A percentile compares a stretch with the other conserved stretches of the same genome.
These are phyloP conservation scores for Platichthys flesus DNA, from an alignment of 2,113 vertebrate species.

Conservation along the genomic window DNA sequence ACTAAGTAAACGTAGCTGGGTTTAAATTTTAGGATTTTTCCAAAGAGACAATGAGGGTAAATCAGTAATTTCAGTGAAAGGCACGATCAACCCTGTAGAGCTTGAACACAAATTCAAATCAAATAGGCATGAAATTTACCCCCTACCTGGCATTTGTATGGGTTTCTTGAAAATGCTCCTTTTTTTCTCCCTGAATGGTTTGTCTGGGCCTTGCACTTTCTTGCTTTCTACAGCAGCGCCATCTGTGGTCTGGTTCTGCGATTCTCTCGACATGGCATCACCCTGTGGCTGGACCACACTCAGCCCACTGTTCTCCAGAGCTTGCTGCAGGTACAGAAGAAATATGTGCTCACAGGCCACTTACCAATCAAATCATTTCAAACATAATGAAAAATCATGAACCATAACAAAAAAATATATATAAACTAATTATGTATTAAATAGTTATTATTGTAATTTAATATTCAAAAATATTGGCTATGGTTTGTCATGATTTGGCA, in stretches of 20 bases:
- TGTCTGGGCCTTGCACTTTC: conserved; percentile 84
- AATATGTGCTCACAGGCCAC: background rate
- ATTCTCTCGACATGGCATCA: conserved; percentile 73
- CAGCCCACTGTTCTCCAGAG: conserved; percentile 97
- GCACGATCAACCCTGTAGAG: background rate
- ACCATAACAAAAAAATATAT: too few relatives aligned
- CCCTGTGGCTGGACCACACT: conserved; percentile 87
- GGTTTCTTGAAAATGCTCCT: conserved; percentile 94
- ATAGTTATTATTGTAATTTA: too few relatives aligned
- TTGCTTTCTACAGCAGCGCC: conserved; percentile 68
- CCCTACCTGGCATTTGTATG: conserved; percentile 91
- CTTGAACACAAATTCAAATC: background rate
- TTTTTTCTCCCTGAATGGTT: conserved; percentile 88
- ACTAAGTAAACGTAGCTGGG: too few relatives aligned
- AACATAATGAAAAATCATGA: too few relatives aligned
- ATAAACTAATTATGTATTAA: background rate
- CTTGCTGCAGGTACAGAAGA: conserved; percentile 87
- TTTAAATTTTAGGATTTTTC: background rate
- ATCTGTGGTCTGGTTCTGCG: conserved; percentile 73
- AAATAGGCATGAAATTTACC: background rate
- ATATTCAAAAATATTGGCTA: background rate
- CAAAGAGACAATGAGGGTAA: background rate
- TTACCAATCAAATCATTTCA: background rate
- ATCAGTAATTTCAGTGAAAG: background rate
- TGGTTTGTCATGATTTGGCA: background rate